Evolutionary conservation across 2,113 vertebrate genomes (phyloP), one percentile per base, ranked within the genome.

Genomic region (Stegostoma tigrinum): DNA sequence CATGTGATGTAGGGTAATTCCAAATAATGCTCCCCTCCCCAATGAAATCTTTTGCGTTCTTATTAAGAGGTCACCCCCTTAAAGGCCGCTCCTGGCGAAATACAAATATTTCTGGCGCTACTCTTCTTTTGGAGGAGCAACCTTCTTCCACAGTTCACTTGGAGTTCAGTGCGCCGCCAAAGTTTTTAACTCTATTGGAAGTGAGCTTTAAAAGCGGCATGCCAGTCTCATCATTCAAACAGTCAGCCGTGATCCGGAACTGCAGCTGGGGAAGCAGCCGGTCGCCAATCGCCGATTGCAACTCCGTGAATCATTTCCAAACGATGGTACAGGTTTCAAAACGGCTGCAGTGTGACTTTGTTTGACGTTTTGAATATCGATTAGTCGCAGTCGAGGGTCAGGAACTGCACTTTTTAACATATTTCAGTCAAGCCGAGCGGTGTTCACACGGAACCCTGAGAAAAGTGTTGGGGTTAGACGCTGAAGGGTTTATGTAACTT

Each of bases 81-180:
- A 98, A 96, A 97, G 97, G 96, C 97, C 97, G 97, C 96, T 96
- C 97, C 97, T 85, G 96, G 97, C 97, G 97, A 97, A 97, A 98
- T 98, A 98, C 98, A 98, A 98, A 98, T 97, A 98, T 97, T 97
- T 97, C 97, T 97, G 97, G 98, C 97, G 97, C 98, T 97, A 97
- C 97, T 97, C 97, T 97, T 98, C 48, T 98, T 95, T 12, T 95
- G 94, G 96, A 98, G 98, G 97, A 96, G 97, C 98, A 97, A 98
- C 97, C 98, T 98, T 98, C 97, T 97, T 96, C 97, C 97, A 97
- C 97, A 97, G 98, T 98, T 98, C 98, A 98, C 96, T 96, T 96
- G 96, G 97, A 98, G 98, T 98, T 99, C 98, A 98, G 97, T 96
- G 96, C 97, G 97, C 97, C 97, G 96, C 27, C 95, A 96, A 72